Conservation (phyloP, 23 tunicate genomes). For the Halocynthia aurantium region DNA sequence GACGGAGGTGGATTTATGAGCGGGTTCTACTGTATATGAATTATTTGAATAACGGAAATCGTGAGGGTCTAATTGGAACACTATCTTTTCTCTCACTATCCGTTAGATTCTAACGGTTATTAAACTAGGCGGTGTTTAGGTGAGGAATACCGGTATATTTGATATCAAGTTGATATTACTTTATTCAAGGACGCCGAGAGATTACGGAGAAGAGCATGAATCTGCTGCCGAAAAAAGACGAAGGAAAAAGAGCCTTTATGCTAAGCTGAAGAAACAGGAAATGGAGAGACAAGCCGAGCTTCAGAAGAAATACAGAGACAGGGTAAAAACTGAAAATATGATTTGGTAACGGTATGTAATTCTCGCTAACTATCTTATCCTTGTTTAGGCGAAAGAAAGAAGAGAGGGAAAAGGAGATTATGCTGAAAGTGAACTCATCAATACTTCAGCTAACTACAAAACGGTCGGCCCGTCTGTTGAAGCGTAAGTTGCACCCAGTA, state of each 20-base stretch:
- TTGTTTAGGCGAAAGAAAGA: constrained; percentile 58
- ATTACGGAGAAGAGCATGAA: constrained; percentile 15
- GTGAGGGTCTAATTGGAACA: too few relatives aligned
- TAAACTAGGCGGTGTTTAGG: too few relatives aligned
- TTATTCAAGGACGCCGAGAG: background rate
- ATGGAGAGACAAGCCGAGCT: constrained; percentile 97
- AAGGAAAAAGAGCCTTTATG: constrained; percentile 87
- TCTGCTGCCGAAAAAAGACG: constrained; percentile 93
- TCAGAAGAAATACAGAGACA: constrained; percentile 89
- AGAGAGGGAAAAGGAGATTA: constrained; percentile 94
- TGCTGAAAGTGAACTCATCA: constrained; percentile 68
- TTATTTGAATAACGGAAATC: too few relatives aligned
- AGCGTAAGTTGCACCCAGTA: background rate
- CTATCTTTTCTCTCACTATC: too few relatives aligned
- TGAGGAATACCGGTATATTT: too few relatives aligned
- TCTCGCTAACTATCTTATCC: too few relatives aligned
- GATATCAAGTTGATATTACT: too few relatives aligned
- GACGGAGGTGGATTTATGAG: too few relatives aligned
- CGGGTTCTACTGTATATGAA: too few relatives aligned
- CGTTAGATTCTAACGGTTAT: too few relatives aligned
- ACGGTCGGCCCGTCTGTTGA: constrained; percentile 87
- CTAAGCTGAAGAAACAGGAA: constrained; percentile 90
- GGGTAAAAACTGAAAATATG: background rate
- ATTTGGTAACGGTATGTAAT: too few relatives aligned
- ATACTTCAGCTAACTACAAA: constrained; percentile 87